Percentiles rank a stretch among this genome's conserved stretches.
phyloP scores from a whole-genome alignment of 2,888 invertebrate genomes.

The Amphiduros pacificus region DNA sequence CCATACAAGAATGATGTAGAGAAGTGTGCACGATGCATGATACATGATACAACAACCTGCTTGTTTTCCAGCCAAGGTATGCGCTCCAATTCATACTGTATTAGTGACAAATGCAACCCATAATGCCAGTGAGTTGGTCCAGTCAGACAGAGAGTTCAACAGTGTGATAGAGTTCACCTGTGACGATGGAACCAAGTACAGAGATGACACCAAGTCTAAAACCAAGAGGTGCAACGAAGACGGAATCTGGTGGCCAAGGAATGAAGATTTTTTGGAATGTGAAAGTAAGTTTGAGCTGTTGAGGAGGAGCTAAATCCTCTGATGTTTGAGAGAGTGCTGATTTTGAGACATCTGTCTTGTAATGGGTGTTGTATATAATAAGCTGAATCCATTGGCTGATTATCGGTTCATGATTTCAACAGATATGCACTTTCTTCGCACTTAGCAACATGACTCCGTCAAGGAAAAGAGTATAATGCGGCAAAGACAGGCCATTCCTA shows the following conservation, averaged over 20 bases:
- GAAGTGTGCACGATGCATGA: no score
- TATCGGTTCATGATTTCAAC: no score
- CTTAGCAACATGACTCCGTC: no score
- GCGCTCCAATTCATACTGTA: slow-evolving; percentile 14
- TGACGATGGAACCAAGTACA: slow-evolving; percentile 26
- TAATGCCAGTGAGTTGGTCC: slow-evolving; percentile 13
- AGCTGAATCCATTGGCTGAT: no score
- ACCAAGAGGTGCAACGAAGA: slow-evolving; percentile 19
- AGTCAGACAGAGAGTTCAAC: slow-evolving; percentile 18
- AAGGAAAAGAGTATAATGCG: no score
- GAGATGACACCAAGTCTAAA: slow-evolving; percentile 19
- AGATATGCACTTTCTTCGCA: no score
- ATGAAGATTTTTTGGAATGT: slow-evolving; percentile 13
- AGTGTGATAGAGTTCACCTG: slow-evolving; percentile 25
- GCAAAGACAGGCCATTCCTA: no score
- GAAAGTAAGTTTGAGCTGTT: not conserved
- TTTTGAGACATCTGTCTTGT: not conserved
- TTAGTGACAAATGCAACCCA: slow-evolving; percentile 15
- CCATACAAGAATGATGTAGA: no score
- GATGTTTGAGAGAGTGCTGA: no score
- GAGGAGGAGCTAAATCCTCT: not conserved
- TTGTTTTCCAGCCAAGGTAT: slow-evolving; percentile 24
- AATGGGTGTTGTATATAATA: no score
- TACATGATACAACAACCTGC: no score
- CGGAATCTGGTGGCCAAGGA: slow-evolving; percentile 16